Base-by-base conservation (phyloP, 2,888 invertebrate species). In the Lithosia quadra region DNA sequence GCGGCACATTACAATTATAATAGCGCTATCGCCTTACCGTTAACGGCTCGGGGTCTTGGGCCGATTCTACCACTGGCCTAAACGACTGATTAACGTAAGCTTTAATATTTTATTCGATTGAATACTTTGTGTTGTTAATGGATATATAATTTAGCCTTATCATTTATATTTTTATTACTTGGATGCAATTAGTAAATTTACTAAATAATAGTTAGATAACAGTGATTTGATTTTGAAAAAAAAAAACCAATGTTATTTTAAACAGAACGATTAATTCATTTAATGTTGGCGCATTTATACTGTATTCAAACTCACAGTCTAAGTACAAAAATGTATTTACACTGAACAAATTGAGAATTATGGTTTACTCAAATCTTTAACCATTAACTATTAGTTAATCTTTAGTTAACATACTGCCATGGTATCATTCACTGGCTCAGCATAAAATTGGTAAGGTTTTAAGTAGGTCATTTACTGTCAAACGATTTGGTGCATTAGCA, bases 1-100 rank as follows among this genome's bases (percentile, higher is more conserved):
- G 91, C 91, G 87, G 90, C 91, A 78, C 88, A 94, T 94, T 94
- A 93, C 87, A 94, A 94, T 94, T 91, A 95, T 88, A 94, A 95
- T 94, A 87, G 90, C 87, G 85, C 85, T 91, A 91, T 93, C 91
- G 88, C 84, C 90, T 92, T 92, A 93, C 95, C 93, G 93, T 94
- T 95, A 94, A 94, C 93, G 94, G 94, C 69, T 75, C 76, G 78
- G 77, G 73, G 70, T 83, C 81, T 76, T 69, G 76, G 87, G 71
- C 79, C 74, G 81, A 77, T 77, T 83, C 60, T 70, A 81, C 83
- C 65, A 39, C 73, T 68, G 65, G 36, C 21, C 68, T 80, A 78
- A 80, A 80, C 68, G 34, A 36, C 22, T 21, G 76, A 53, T 83
- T 79, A 73, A 74, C 18, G 60, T 60, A 22, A 21, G 7, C 9